Base-by-base conservation (phyloP, 2,888 invertebrate species). In the Hyposoter didymator region DNA sequence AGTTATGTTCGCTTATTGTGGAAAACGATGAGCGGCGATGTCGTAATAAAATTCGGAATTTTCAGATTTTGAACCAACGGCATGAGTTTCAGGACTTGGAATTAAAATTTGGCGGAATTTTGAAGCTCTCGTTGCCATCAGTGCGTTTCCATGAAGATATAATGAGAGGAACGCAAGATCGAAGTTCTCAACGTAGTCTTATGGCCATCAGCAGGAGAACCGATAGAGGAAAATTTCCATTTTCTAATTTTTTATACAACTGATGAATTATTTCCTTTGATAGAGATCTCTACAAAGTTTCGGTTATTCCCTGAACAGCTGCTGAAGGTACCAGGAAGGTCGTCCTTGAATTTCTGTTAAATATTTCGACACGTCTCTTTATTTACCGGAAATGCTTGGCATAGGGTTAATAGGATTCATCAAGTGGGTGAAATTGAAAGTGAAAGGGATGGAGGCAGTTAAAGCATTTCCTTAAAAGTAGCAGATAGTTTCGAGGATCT, bases 41-140 rank as follows among this genome's bases (percentile, higher is more conserved):
- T 35, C 19, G 35, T 32, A 49, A n/a, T n/a, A n/a, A n/a, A 5
- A 55, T 12, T 55, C 10, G 12, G 22, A 55, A n/a, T n/a, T n/a
- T n/a, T n/a, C n/a, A n/a, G n/a, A n/a, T n/a, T n/a, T n/a, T n/a
- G n/a, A n/a, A 55, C 3, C 22, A 12, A 22, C 5, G 19, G 2
- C 0, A 22, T 67, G 55, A 55, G 6, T 67, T 49, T 52, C 35
- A 8, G n/a, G 66, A 47, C 72, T 32, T 28, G 14, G 22, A 64
- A 79, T 66, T 45, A 43, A 43, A 28, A 39, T 32, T 55, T 32
- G 45, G 55, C 19, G 66, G 55, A 32, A 80, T 43, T 72, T 80
- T 52, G 64, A 52, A 73, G 66, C 64, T 66, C 66, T 66, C 32
- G 66, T 73, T 43, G 32, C 22, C 52, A 8, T 64, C 49, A 52